Base-by-base conservation (phyloP, 2,797 vertebrate genomes). In the Acrossocheilus fasciatus region DNA sequence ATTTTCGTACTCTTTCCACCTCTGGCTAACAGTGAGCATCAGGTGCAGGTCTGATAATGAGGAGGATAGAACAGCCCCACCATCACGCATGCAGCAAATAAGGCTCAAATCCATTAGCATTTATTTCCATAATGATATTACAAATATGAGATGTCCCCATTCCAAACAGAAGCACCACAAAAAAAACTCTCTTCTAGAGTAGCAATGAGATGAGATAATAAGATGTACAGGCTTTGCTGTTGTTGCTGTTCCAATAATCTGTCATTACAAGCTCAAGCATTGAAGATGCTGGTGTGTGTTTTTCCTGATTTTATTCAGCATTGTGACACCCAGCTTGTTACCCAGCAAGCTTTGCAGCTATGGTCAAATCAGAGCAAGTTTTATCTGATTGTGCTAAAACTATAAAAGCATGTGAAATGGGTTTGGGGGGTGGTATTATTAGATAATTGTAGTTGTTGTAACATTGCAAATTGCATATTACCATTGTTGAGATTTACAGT, bases 1-100 rank as follows among this genome's bases (percentile, higher is more conserved):
- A 30, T 30, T 30, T 30, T 2, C 30, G 30, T 30, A 30, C 30
- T 30, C 30, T 30, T 30, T 30, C 30, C 30, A 30, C 30, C 30
- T 30, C 30, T 30, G 30, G 34, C 20, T 34, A 39, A 6, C 90
- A 79, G 86, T 89, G 89, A 50, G 64, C 36, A 52, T 52, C 30
- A 69, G 64, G 34, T 52, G 64, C 18, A 82, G 30, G 18, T 82
- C 45, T 82, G 7, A 39, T 68, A 39, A 52, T 82, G 20, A 50
- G 23, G 30, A 4, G 30, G 64, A 82, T 45, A 70, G 12, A 54
- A 39, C 30, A 70, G 6, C 43, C 68, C 30, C 23, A 70, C 18
- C 23, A 50, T 14, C 0, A 0, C 20, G 52, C 9, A 41, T 69
- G 12, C 4, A n/a, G 34, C 12, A 59, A 41, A 59, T 41, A 59